A percentile compares a stretch with the other conserved stretches of the same genome.
phyloP scores from a whole-genome alignment of 2,888 invertebrate species.

The Coelogynopora nodosa region DNA sequence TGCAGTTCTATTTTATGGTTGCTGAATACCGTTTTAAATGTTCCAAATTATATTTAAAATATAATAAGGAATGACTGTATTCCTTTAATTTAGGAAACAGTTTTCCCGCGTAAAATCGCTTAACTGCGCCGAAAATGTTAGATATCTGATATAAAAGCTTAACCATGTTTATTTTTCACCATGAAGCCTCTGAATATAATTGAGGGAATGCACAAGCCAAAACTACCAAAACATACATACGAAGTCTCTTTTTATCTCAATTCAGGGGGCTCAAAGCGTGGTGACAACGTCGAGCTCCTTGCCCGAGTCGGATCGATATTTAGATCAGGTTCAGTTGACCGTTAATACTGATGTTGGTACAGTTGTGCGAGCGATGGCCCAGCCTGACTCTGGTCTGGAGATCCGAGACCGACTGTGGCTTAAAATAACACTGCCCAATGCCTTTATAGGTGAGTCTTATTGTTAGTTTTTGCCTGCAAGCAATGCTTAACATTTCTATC shows the following conservation, averaged over 20 bases:
- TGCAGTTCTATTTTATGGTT: too few species aligned
- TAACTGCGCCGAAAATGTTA: too few species aligned
- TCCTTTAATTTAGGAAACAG: too few species aligned
- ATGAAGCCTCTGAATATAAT: too few species aligned
- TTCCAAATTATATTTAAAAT: too few species aligned
- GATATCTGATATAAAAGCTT: too few species aligned
- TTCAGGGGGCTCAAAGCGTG: conserved; percentile 40
- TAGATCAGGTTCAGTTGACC: conserved; percentile 64
- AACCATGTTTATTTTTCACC: too few species aligned
- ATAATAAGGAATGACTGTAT: too few species aligned
- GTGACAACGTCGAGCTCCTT: conserved; percentile 42
- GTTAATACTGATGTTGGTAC: conserved; percentile 78
- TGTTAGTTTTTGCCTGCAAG: not conserved
- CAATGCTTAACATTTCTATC: not conserved
- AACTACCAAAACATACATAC: too few species aligned
- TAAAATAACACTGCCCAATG: conserved; percentile 96
- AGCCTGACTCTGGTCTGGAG: conserved; percentile 89
- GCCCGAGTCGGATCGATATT: conserved; percentile 44
- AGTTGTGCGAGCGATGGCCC: conserved; percentile 89
- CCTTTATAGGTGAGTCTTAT: conserved; percentile 76
- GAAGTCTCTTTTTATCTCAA: not conserved
- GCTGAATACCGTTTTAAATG: too few species aligned
- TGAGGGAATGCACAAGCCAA: too few species aligned
- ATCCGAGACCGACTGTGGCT: conserved; percentile 97
- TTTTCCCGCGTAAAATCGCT: too few species aligned